A percentile compares a stretch with the other conserved stretches of the same genome.
phyloP scores from a whole-genome alignment of 2,888 invertebrate species.

The Linnaemya vulpina region DNA sequence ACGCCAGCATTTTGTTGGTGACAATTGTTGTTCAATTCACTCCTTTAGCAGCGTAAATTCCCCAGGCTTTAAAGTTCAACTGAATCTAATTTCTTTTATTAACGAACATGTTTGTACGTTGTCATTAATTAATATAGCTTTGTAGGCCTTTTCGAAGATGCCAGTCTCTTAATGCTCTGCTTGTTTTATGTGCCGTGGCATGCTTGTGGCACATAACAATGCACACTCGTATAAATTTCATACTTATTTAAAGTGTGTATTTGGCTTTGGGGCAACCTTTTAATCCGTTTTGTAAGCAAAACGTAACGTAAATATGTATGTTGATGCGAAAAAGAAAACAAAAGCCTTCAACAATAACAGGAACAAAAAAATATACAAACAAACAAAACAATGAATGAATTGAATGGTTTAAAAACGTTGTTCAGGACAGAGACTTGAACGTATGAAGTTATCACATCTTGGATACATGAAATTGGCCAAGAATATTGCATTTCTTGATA shows the following conservation, averaged over 20 bases:
- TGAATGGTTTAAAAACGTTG: slow-evolving; percentile 53
- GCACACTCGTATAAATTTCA: slow-evolving; percentile 39
- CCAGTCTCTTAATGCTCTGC: neutral
- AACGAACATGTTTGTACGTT: too few species aligned
- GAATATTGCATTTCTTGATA: too few species aligned
- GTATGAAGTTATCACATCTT: neutral
- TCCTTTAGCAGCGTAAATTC: too few species aligned
- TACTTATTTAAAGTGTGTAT: slow-evolving; percentile 60
- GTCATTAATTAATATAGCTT: neutral
- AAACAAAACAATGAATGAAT: slow-evolving; percentile 48
- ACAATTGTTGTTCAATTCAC: too few species aligned
- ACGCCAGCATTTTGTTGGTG: too few species aligned
- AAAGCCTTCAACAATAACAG: slow-evolving; percentile 30
- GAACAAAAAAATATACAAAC: slow-evolving; percentile 1
- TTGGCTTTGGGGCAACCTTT: slow-evolving; percentile 77
- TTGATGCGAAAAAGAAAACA: slow-evolving; percentile 10
- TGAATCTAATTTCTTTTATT: too few species aligned
- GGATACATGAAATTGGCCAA: too few species aligned
- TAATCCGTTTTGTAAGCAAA: slow-evolving; percentile 81
- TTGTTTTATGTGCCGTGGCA: slow-evolving; percentile 8
- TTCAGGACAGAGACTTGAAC: slow-evolving; percentile 21
- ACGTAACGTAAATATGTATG: slow-evolving; percentile 65
- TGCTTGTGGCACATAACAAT: slow-evolving; percentile 48
- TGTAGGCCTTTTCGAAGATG: neutral
- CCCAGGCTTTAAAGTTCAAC: too few species aligned